Evolutionary conservation across 2,888 invertebrate species (phyloP).

Genomic region (Arrhopalites spinosus): DNA sequence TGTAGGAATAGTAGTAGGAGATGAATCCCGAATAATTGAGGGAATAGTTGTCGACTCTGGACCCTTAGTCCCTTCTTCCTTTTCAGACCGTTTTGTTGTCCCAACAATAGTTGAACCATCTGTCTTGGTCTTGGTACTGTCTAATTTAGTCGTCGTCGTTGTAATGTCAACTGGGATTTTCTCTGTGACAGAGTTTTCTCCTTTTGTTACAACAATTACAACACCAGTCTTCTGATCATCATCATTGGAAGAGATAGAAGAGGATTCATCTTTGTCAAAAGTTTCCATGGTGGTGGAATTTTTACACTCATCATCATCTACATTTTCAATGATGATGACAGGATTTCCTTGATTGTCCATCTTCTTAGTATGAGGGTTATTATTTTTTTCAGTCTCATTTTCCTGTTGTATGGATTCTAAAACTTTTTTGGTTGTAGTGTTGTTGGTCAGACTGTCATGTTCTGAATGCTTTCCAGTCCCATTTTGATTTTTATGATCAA

Average conservation of each 20-base stretch:
- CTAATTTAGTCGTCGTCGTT: too few species aligned
- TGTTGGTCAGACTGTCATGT: neutral
- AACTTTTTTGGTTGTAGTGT: neutral
- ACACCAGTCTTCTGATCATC: neutral
- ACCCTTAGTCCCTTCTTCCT: neutral
- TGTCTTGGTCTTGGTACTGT: neutral
- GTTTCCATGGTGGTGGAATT: neutral
- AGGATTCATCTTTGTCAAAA: neutral
- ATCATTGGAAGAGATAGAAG: neutral
- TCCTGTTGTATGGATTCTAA: neutral
- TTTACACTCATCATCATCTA: slow-evolving; percentile 7
- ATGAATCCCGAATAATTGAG: neutral
- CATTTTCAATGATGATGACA: slow-evolving; percentile 32
- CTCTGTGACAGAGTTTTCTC: neutral
- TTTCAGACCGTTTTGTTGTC: neutral
- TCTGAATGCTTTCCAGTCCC: neutral
- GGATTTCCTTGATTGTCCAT: slow-evolving; percentile 24
- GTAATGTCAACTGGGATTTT: too few species aligned
- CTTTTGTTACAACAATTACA: neutral
- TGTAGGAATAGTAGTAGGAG: neutral
- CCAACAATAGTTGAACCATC: neutral
- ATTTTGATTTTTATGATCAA: neutral
- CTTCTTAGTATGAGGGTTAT: neutral
- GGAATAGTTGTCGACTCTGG: neutral
- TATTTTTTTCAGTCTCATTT: slow-evolving; percentile 11